Percentiles rank a stretch among this genome's conserved stretches.
These are phyloP conservation scores for Adelognathus sp. DNA, from an alignment of 2,888 invertebrate genomes.

Conservation along the genomic window DNA sequence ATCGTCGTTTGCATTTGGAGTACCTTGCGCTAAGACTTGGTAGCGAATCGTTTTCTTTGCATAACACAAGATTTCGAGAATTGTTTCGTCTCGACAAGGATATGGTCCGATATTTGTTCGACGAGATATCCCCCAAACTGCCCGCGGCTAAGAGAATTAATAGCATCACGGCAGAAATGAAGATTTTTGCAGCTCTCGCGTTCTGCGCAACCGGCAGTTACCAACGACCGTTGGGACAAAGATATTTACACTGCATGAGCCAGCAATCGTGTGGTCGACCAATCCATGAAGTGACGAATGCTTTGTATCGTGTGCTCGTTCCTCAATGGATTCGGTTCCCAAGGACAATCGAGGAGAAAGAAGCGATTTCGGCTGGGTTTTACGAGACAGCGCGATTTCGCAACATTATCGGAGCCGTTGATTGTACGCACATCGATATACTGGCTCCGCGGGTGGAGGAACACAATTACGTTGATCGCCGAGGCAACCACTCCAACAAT, in stretches of 20 bases:
- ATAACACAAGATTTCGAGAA: neutral
- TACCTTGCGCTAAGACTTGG: neutral
- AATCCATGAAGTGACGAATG: neutral
- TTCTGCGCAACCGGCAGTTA: neutral
- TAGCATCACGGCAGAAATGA: neutral
- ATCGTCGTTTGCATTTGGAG: neutral
- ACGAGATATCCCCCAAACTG: neutral
- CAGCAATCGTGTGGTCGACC: neutral
- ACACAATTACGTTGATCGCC: neutral
- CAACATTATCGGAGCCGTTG: neutral
- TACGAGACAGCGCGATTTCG: neutral
- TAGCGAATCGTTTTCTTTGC: neutral
- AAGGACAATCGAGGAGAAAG: neutral
- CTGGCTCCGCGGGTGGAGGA: neutral
- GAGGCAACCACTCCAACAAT: neutral
- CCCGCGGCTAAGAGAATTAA: neutral
- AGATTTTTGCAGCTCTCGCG: neutral
- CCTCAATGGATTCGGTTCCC: neutral
- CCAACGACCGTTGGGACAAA: neutral
- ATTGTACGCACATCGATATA: neutral
- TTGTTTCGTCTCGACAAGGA: neutral
- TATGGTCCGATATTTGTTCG: neutral
- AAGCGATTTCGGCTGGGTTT: neutral
- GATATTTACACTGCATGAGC: neutral
- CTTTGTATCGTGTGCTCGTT: neutral